phyloP scores from a whole-genome alignment of 2,797 vertebrate species.

The Forpus xanthops region DNA sequence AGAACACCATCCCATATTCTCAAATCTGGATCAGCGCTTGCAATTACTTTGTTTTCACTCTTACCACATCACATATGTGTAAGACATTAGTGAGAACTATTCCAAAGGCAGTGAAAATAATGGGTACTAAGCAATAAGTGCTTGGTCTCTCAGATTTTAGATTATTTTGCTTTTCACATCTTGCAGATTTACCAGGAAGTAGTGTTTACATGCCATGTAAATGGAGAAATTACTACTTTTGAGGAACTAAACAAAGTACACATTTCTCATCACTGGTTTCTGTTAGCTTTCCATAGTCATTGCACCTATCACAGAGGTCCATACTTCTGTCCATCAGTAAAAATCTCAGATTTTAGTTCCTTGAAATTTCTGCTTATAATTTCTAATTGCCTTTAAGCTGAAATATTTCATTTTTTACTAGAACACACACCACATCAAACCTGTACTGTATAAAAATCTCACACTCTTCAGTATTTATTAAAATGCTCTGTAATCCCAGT shows the following conservation, averaged over 20 bases:
- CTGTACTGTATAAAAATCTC: neutral
- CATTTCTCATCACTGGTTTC: neutral
- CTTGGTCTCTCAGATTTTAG: neutral
- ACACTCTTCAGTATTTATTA: neutral
- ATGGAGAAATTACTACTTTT: neutral
- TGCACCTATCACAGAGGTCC: neutral
- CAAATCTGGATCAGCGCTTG: neutral
- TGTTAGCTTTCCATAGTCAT: neutral
- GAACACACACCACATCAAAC: neutral
- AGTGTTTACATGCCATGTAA: neutral
- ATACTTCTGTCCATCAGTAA: neutral
- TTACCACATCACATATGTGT: neutral
- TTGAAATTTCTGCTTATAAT: neutral
- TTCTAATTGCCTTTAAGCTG: neutral
- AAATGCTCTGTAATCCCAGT: neutral
- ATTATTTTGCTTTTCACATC: neutral
- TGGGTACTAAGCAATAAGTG: neutral
- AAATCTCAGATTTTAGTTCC: neutral
- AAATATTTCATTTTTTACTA: neutral
- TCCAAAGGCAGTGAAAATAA: neutral
- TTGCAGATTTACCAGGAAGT: neutral
- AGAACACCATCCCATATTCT: neutral
- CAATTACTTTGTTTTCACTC: neutral
- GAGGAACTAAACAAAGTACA: neutral
- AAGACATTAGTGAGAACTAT: neutral